Evolutionary conservation across 2,797 vertebrate genomes (phyloP).

Genomic region (Acestrorhynchus altus): DNA sequence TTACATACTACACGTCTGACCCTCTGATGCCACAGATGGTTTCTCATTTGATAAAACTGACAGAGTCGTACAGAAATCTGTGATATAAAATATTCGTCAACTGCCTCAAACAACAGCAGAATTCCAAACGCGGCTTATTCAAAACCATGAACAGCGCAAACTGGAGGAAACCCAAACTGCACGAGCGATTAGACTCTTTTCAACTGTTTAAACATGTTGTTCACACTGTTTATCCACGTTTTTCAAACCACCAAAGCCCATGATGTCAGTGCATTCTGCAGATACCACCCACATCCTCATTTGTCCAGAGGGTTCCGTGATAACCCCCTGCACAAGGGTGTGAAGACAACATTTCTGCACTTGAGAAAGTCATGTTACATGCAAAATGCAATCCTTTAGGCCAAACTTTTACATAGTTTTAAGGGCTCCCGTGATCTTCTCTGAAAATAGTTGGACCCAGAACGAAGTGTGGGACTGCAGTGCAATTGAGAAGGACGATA

Average conservation of each 20-base stretch:
- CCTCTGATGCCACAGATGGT: not conserved
- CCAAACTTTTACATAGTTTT: not conserved
- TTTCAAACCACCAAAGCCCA: slow-evolving; percentile 5
- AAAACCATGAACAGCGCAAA: not conserved
- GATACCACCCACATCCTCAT: not conserved
- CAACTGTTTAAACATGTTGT: not conserved
- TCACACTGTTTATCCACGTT: not conserved
- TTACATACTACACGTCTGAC: not conserved
- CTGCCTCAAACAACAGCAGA: not conserved
- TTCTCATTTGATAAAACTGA: not conserved
- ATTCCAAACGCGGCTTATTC: not conserved
- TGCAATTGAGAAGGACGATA: too few relatives aligned
- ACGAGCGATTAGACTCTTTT: not conserved
- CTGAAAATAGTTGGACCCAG: not conserved
- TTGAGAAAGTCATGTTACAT: not conserved
- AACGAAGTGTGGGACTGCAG: too few relatives aligned
- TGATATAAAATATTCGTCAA: not conserved
- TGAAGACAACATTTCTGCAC: not conserved
- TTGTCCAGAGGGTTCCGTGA: not conserved
- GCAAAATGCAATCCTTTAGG: not conserved
- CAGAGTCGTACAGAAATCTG: not conserved
- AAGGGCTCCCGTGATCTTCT: not conserved
- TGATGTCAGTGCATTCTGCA: not conserved
- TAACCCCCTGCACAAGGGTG: not conserved
- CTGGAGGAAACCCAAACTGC: not conserved